Base-by-base conservation (phyloP, 2,113 vertebrate genomes). In the Excalfactoria chinensis region DNA sequence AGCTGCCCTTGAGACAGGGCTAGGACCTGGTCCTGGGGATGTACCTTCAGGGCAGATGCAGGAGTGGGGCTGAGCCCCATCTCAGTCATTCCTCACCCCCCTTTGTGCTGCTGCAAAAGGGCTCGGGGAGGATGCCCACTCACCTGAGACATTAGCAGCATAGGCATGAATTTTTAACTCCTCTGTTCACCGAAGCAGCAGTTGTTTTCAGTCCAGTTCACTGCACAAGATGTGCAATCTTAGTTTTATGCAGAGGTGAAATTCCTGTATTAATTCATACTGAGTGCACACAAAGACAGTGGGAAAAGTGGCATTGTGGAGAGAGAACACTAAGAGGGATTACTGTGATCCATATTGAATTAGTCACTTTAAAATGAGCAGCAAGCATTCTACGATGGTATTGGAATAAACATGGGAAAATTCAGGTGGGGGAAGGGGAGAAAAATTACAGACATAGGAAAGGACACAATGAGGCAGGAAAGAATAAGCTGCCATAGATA, bases 181-280 rank as follows among this genome's bases (percentile, higher is more conserved):
- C 80, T 74, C 48, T 93, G 87, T 10, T 95, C 95, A 92, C 32
- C 13, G 83, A 95, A 93, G 93, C 96, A 96, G 93, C 73, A 88
- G 71, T 67, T 88, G 80, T 75, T 94, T 93, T 95, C 7, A 1
- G 69, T 92, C 43, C 91, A 70, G 89, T 34, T 95, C 87, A 89
- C 74, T 91, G 88, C 95, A 92, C 87, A 92, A 51, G 70, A 93
- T 94, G 84, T 77, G 71, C 92, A 93, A 67, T 51, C 69, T 82
- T 79, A 43, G 51, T 72, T 87, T 71, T 67, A 77, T 8, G 64
- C 4, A 0, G 66, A 91, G 71, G 58, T 53, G 89, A 90, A 93
- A 92, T 73, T 69, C 84, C 14, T 5, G 35, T 66, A 89, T 95
- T 95, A 84, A 91, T 86, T 93, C 91, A 30, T 44, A n/a, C 6